Evolutionary conservation across 2,113 vertebrate species (phyloP).

Genomic region (Zeus faber): DNA sequence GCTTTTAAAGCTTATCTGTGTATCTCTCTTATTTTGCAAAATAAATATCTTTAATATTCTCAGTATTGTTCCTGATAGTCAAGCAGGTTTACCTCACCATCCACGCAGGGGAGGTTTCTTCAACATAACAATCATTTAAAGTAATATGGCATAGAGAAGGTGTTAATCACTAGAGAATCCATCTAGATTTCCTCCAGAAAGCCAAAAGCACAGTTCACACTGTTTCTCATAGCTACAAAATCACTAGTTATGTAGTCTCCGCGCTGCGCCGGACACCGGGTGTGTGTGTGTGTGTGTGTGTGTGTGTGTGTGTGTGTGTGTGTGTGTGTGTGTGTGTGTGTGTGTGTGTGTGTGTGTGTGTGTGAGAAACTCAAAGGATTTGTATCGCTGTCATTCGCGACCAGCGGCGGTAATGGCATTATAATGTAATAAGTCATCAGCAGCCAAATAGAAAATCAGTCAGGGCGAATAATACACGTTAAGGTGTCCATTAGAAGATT

Average conservation of each 20-base stretch:
- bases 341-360: conserved; percentile 1
- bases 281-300: neutral
- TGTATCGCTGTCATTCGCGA: conserved; percentile 22
- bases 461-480: conserved; percentile 20
- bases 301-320: neutral
- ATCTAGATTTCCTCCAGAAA: too few species aligned
- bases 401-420: conserved; percentile 10
- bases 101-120: too few species aligned
- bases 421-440: conserved; percentile 36
- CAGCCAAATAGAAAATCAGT: conserved; percentile 26
- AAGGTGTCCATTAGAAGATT: conserved; percentile 42
- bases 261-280: neutral
- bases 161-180: neutral
- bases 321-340: neutral
- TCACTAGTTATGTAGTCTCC: neutral
- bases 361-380: conserved; percentile 14
- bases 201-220: neutral
- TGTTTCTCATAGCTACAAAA: neutral
- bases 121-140: too few species aligned
- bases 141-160: neutral
- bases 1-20: too few species aligned
- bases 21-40: too few species aligned
- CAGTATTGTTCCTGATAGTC: too few species aligned
- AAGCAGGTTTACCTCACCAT: too few species aligned
- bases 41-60: too few species aligned